Evolutionary conservation across 2,113 vertebrate genomes (phyloP).

Genomic region (Chloebia gouldiae): DNA sequence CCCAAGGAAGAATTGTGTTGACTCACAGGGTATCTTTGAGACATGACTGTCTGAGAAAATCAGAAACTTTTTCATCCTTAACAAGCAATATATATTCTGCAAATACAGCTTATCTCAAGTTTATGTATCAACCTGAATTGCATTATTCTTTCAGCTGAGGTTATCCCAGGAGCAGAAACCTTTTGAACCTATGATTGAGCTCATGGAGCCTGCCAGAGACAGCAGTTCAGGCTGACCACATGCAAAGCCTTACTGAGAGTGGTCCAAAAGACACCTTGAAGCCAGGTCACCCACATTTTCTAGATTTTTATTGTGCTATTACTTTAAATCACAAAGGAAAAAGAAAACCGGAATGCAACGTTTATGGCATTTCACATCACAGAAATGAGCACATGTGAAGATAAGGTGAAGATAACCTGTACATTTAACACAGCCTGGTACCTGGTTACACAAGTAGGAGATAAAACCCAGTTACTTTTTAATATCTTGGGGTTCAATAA

Average conservation of each 20-base stretch:
- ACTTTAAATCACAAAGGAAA: neutral
- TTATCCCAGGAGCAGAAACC: neutral
- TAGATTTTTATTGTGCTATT: neutral
- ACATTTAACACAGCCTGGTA: neutral
- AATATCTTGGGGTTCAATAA: neutral
- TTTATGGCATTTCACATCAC: neutral
- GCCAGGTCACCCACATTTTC: neutral
- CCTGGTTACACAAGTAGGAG: neutral
- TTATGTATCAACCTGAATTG: neutral
- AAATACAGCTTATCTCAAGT: neutral
- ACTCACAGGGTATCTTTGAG: neutral
- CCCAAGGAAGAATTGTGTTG: neutral
- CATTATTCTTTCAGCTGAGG: neutral
- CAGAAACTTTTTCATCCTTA: neutral
- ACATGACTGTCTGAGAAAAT: neutral
- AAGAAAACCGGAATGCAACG: neutral
- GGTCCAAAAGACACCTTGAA: neutral
- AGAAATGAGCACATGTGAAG: neutral
- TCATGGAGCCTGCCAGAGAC: neutral
- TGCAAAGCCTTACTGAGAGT: neutral
- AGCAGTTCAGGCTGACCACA: neutral
- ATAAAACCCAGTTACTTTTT: neutral
- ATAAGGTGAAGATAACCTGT: neutral
- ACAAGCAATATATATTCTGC: neutral
- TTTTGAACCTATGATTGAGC: neutral